Conservation (phyloP, 2,113 vertebrate species). For the Corynorhinus townsendii region DNA sequence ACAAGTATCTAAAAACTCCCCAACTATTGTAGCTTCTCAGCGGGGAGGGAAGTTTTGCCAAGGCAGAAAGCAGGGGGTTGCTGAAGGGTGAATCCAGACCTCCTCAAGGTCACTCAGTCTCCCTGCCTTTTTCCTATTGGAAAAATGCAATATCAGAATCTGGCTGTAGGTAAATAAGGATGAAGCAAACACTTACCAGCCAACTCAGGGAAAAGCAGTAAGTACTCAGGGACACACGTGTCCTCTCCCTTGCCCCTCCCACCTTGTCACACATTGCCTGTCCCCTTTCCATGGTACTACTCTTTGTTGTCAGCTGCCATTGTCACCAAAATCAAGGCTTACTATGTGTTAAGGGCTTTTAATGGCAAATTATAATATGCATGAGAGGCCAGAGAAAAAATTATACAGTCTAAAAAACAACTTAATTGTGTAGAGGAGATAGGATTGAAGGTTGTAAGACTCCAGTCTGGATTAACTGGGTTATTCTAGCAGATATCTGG, state of each 20-base stretch:
- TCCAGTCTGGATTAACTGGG: not conserved
- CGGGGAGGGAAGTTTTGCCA: not conserved
- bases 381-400: not conserved
- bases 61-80: not conserved
- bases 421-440: not conserved
- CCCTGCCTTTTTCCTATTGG: not conserved
- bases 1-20: not conserved
- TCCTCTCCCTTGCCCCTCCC: too few relatives aligned
- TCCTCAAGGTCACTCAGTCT: not conserved
- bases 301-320: not conserved
- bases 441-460: not conserved
- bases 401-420: not conserved
- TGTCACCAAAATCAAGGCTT: not conserved
- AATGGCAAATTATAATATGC: not conserved
- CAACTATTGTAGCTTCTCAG: not conserved
- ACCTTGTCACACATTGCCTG: not conserved
- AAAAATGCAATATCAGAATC: not conserved
- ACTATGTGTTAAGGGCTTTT: not conserved
- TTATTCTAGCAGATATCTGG: not conserved
- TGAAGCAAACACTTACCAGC: not conserved
- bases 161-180: not conserved
- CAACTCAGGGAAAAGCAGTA: not conserved
- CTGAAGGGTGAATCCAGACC: not conserved
- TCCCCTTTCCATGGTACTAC: not conserved
- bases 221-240: rapidly evolving